Base-by-base conservation (phyloP, 2,888 invertebrate species). In the Sinodicranocentrus sp. region DNA sequence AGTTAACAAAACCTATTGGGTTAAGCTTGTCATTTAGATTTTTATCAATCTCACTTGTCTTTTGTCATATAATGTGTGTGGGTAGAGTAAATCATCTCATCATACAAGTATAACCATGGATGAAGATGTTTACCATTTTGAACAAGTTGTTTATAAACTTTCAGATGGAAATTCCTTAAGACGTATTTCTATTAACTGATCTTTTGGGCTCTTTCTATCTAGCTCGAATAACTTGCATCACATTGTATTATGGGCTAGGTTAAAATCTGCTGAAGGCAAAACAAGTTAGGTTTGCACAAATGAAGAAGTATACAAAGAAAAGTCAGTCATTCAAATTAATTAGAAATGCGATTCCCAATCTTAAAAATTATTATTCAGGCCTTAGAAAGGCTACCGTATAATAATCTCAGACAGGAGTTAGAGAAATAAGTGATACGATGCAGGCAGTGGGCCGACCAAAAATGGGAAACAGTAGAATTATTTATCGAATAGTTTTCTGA, bases 321-420 rank as follows among this genome's bases (percentile, higher is more conserved):
- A 80, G 79, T 72, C 79, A 72, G 67, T 80, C 71, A 71, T 59
- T 78, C 78, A 78, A 78, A 78, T 78, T 78, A 78, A 78, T 78
- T 78, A 78, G 71, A 78, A 78, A 78, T 52, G 72, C 72, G 72
- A 80, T 80, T 80, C 72, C 57, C 72, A 65, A 80, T 72, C 79
- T 78, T 39, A 71, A 70, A 68, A 80, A 80, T 80, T 80, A 80
- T 71, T 71, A 80, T 80, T 72, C 79, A 80, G 52, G 63, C 57
- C 72, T 72, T 65, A 57, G 72, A 48, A 80, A 71, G 72, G 79
- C 79, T 80, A 80, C 79, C 39, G 79, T 80, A 80, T 80, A 80
- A 80, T 67, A 80, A 80, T 67, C 33, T 39, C 71, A 15, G 39
- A 71, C 21, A 15, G 67, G 23, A 52, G n/a, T n/a, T 1, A 63